A percentile compares a stretch with the other conserved stretches of the same genome.
Evolutionary conservation across 2,113 vertebrate genomes (phyloP).

Genomic region (Felis chaus): DNA sequence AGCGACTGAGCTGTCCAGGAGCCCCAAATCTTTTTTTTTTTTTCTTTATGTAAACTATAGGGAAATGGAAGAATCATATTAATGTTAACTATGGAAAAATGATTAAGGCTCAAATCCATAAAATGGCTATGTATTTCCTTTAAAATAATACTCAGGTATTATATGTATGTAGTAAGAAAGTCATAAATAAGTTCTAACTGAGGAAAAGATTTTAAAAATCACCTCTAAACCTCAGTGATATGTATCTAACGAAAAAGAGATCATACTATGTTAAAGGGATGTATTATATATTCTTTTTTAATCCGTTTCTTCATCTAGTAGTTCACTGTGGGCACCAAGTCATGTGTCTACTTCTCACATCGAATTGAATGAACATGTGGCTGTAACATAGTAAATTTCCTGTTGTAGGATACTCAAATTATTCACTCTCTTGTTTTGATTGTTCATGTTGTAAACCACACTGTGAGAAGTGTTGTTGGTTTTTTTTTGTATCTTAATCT

Average conservation of each 20-base stretch:
- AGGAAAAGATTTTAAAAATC: neutral
- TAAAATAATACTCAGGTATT: neutral
- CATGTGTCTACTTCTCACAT: neutral
- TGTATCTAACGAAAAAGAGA: neutral
- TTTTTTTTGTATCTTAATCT: neutral
- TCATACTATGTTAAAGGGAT: neutral
- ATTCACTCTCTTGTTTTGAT: neutral
- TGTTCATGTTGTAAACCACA: neutral
- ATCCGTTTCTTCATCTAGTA: neutral
- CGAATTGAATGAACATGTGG: neutral
- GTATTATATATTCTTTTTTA: neutral
- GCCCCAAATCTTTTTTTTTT: neutral
- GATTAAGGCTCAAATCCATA: neutral
- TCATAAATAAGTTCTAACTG: neutral
- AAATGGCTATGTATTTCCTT: neutral
- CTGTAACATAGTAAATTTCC: neutral
- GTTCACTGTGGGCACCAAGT: neutral
- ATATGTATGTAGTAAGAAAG: neutral
- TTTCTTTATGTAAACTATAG: neutral
- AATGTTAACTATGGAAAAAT: slow-evolving; percentile 31
- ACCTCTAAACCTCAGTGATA: neutral
- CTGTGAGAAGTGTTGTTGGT: neutral
- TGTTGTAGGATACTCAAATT: neutral
- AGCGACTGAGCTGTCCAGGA: too few relatives aligned
- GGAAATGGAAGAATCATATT: neutral